Evolutionary conservation across 2,797 vertebrate species (phyloP), one percentile per base, ranked within the genome.

Genomic region (Labeo calbasu): DNA sequence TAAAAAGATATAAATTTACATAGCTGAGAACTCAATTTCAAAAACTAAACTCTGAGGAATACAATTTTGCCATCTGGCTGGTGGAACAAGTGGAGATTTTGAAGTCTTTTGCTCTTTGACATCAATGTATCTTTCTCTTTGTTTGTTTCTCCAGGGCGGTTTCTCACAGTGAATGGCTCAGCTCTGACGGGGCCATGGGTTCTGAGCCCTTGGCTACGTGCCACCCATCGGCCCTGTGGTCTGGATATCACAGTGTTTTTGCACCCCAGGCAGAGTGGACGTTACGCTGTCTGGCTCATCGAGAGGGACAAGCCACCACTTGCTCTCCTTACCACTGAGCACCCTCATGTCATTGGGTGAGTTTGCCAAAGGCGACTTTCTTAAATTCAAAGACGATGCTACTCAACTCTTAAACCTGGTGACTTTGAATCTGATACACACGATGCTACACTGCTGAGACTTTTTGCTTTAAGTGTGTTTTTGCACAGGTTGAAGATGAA

Each of bases 181-280:
- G 88, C 90, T 23, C 91, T 91, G 51, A 92, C 92, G 4, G 95
- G 95, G 1, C 94, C 95, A 25, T 95, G 94, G 95, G 94, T 95
- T 81, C 89, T 95, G 86, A 95, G 94, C 82, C 94, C 95, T 0
- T 95, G 95, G 95, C 90, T 96, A 79, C 91, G 92, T 88, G 91
- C 91, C 6, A 86, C 89, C 0, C 88, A 84, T 21, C 87, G 83
- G 7, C 84, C 88, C 53, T 96, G 95, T 32, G 92, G 92, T 82
- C 88, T 96, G 85, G 95, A 95, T 88, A 90, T 95, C 93, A 92
- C 94, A 0, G 88, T 95, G 73, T 95, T 95, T 90, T 90, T 96
- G 32, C 94, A 95, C 85, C 95, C 94, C 8, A 91, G 88, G 85
- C 94, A 94, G 87, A 95, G 90, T 3, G 95, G 95, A 0, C 92